Base-by-base conservation (phyloP, 1,140 invertebrate genomes). In the Pseudobourletiella spinata region DNA sequence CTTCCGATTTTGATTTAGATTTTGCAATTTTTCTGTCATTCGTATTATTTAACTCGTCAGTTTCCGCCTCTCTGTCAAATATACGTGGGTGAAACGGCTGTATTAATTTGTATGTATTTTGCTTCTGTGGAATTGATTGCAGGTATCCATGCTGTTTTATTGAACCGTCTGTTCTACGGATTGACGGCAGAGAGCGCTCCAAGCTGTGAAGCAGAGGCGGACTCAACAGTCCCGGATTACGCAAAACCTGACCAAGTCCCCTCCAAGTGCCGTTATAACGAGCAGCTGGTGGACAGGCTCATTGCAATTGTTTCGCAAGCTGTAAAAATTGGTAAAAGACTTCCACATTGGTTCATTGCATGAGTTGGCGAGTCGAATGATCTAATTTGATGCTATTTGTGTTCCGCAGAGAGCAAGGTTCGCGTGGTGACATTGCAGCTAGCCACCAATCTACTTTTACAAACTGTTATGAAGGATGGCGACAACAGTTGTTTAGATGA, bases 381-480 rank as follows among this genome's bases (percentile, higher is more conserved):
- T n/a, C n/a, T n/a, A n/a, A n/a, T n/a, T n/a, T n/a, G n/a, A n/a
- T n/a, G n/a, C n/a, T n/a, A n/a, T n/a, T n/a, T n/a, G n/a, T n/a
- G n/a, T n/a, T n/a, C 61, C 82, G 81, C 71, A 87, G 88, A 79
- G 46, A 82, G 77, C 64, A 78, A 78, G 70, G 87, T 98, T 11
- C 83, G 95, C 18, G 79, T 98, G 15, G 87, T 96, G 1, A 98
- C 95, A 0, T 78, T 97, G 54, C 93, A 98, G 76, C 79, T 98
- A 70, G 83, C 85, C 30, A 82, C 92, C 59, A 83, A 88, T 57
- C 74, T 98, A 24, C 73, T 98, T 16, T 80, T 81, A 57, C 76
- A 82, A 74, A 74, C 82, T 62, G 79, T 80, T 1, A 76, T 80
- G 58, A 79, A 71, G 73, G 59, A 61, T 1, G 43, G 57, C 4